phyloP scores from a whole-genome alignment of 2,113 vertebrate genomes.

The human region DNA sequence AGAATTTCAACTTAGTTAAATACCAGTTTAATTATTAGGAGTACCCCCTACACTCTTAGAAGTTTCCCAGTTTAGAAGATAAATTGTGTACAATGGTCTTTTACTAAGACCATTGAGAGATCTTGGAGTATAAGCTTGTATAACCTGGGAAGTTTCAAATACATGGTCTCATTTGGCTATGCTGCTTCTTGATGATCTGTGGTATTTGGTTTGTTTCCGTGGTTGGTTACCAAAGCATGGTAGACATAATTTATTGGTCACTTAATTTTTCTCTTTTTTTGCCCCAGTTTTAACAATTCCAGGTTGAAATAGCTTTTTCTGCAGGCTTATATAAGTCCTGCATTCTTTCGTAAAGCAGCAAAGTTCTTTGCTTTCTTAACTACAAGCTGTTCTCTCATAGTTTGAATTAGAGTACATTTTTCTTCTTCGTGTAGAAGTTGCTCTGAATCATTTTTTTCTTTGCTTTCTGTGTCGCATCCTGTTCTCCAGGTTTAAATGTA shows the following conservation, averaged over 20 bases:
- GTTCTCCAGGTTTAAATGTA: background rate
- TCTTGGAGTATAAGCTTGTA: background rate
- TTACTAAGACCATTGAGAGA: background rate
- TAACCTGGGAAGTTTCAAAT: background rate
- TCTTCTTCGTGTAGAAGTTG: background rate
- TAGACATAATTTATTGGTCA: background rate
- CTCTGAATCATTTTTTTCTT: background rate
- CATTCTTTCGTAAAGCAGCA: background rate
- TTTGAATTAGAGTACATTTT: background rate
- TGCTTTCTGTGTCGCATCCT: background rate
- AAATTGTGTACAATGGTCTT: background rate
- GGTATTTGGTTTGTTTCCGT: background rate
- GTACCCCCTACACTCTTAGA: background rate
- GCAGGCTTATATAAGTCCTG: background rate
- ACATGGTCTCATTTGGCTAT: background rate
- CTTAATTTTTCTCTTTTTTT: conserved; percentile 28
- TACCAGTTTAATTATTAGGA: conserved; percentile 48
- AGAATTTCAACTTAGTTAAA: conserved; percentile 41
- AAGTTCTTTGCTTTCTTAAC: background rate
- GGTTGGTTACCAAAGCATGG: background rate
- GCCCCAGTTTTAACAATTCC: background rate
- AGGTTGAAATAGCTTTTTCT: background rate
- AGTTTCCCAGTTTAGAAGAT: background rate
- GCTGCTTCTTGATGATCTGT: background rate
- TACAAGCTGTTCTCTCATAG: background rate